phyloP scores from a whole-genome alignment of 1,140 invertebrate genomes.

The Philopotamus ludificatus region DNA sequence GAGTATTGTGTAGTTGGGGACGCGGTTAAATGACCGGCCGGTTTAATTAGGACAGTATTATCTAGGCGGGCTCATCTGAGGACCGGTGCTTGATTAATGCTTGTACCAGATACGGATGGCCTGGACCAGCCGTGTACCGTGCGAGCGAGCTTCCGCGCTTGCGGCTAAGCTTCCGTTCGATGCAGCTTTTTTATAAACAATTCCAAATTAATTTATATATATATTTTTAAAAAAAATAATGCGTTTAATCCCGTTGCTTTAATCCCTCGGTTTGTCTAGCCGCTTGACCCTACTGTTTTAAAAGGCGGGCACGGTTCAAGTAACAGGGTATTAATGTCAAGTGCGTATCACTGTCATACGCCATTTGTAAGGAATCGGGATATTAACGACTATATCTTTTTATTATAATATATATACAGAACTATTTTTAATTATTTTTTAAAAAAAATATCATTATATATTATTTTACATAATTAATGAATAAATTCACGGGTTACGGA shows the following conservation, averaged over 20 bases:
- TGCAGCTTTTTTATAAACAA: too few species aligned
- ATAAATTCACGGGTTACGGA: background rate
- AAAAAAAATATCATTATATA: background rate
- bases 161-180: too few species aligned
- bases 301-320: background rate
- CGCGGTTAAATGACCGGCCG: constrained; percentile 24
- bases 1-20: constrained; percentile 40
- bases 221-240: background rate
- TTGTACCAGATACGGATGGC: too few species aligned
- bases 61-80: constrained; percentile 34
- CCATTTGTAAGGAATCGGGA: constrained; percentile 32
- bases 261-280: background rate
- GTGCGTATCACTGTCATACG: constrained; percentile 28
- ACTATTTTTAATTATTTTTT: background rate
- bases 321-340: constrained; percentile 33
- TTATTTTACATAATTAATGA: background rate
- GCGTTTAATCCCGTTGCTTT: background rate
- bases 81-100: too few species aligned
- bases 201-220: background rate
- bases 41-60: constrained; percentile 41
- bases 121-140: too few species aligned
- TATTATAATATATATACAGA: background rate
- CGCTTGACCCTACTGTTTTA: background rate
- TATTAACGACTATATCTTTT: background rate
- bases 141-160: too few species aligned